Conservation (phyloP, 2,113 vertebrate species). For the Triplophysa rosa region DNA sequence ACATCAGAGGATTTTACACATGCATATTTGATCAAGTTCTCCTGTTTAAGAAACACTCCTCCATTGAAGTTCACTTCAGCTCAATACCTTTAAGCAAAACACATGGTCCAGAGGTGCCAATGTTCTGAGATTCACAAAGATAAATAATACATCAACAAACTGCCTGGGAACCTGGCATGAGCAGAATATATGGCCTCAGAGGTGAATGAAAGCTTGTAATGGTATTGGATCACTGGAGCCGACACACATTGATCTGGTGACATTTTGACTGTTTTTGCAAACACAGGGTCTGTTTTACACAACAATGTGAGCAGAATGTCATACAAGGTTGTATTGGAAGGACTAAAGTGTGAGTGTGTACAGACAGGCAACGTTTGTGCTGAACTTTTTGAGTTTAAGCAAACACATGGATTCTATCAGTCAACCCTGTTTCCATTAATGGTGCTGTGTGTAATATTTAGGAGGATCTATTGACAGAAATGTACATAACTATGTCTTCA, state of each 20-base stretch:
- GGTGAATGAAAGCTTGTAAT: conserved; percentile 10
- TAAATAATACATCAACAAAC: conserved; percentile 26
- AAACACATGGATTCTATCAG: too few species aligned
- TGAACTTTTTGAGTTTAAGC: too few species aligned
- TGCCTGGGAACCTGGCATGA: not conserved
- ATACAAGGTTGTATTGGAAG: conserved; percentile 19
- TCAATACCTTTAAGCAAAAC: conserved; percentile 31
- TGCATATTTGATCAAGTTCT: conserved; percentile 39
- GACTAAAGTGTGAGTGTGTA: not conserved
- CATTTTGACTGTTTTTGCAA: conserved; percentile 17
- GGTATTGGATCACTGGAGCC: not conserved
- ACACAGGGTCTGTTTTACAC: not conserved
- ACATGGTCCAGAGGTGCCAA: conserved; percentile 12
- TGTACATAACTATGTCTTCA: too few species aligned
- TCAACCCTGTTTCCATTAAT: too few species aligned
- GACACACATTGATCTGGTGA: conserved; percentile 12
- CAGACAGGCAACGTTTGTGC: too few species aligned
- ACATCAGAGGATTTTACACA: conserved; percentile 32
- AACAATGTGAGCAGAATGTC: not conserved
- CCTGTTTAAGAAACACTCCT: conserved; percentile 11
- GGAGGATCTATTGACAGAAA: too few species aligned
- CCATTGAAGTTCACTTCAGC: not conserved
- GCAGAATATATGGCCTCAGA: not conserved
- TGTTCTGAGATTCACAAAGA: conserved; percentile 11
- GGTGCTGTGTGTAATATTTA: too few species aligned